Percentiles rank a stretch among this genome's conserved stretches.
phyloP scores from a whole-genome alignment of 37 sponge, comb jelly and placozoan species.

The Trichoplax adhaerens region DNA sequence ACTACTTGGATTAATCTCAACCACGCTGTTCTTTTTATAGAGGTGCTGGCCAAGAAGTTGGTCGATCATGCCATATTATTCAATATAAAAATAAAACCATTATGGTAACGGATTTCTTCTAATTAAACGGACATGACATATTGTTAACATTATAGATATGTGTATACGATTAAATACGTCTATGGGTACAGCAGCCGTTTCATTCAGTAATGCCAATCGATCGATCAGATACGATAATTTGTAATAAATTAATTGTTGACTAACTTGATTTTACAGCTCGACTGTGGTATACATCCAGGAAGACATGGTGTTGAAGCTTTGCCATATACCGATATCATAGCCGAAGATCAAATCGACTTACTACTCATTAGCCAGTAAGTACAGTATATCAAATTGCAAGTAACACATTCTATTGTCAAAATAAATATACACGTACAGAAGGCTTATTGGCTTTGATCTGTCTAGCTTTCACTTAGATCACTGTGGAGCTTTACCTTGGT shows the following conservation, averaged over 20 bases:
- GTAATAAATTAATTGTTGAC: no score
- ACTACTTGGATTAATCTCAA: no score
- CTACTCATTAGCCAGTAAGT: conserved; percentile 75
- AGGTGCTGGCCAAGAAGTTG: conserved; percentile 99
- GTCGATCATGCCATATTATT: conserved; percentile 87
- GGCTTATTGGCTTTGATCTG: neutral
- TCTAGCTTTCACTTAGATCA: conserved; percentile 92
- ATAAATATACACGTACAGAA: neutral
- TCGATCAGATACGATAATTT: no score
- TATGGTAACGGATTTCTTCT: conserved; percentile 36
- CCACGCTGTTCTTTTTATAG: conserved; percentile 11
- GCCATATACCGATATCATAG: conserved; percentile 93
- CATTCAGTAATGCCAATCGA: no score
- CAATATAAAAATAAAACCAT: conserved; percentile 93
- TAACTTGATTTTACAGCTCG: conserved; percentile 27
- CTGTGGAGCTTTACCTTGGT: conserved; percentile 97
- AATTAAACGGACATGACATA: neutral
- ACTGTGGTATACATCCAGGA: conserved; percentile 97
- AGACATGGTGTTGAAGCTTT: conserved; percentile 86
- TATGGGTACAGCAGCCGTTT: no score
- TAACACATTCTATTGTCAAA: neutral
- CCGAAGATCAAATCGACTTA: conserved; percentile 79
- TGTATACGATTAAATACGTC: no score
- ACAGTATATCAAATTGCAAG: neutral
- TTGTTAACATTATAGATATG: neutral